Evolutionary conservation across 1,140 invertebrate species (phyloP).

Genomic region (Lucilia sericata): DNA sequence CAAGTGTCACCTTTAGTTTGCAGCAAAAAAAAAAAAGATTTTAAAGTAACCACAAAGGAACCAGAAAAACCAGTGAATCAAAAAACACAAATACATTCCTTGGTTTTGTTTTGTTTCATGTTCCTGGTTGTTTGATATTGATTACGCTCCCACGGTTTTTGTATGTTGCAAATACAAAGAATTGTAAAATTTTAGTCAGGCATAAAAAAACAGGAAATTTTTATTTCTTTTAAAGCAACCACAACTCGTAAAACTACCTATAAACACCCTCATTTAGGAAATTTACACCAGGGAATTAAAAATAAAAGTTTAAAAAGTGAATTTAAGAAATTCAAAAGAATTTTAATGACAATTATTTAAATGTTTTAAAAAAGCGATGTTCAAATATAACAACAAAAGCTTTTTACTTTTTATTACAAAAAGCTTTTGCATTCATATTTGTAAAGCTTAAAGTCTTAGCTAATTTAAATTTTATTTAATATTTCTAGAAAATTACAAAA

Average conservation of each 20-base stretch:
- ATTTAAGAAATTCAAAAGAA: background rate
- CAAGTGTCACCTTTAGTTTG: conserved; percentile 34
- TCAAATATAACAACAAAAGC: too few species aligned
- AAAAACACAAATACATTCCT: conserved; percentile 17
- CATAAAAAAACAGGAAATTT: conserved; percentile 40
- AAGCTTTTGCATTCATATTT: too few species aligned
- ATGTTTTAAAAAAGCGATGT: too few species aligned
- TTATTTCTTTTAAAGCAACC: background rate
- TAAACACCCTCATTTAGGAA: conserved; percentile 6
- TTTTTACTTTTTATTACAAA: too few species aligned
- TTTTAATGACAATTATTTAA: background rate
- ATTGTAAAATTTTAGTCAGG: background rate
- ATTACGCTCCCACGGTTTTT: conserved; percentile 41
- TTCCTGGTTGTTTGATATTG: conserved; percentile 20
- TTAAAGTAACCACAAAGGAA: background rate
- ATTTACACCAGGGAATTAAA: conserved; percentile 1
- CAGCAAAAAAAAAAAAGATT: background rate
- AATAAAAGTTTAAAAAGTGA: background rate
- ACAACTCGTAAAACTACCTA: background rate
- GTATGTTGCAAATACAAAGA: background rate
- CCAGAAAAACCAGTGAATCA: conserved; percentile 40
- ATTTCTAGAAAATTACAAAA: too few species aligned
- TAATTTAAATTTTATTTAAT: too few species aligned
- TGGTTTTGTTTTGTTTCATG: background rate
- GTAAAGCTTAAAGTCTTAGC: too few species aligned